Base-by-base conservation (phyloP, 1,140 invertebrate species). In the Megalonaias nervosa region DNA sequence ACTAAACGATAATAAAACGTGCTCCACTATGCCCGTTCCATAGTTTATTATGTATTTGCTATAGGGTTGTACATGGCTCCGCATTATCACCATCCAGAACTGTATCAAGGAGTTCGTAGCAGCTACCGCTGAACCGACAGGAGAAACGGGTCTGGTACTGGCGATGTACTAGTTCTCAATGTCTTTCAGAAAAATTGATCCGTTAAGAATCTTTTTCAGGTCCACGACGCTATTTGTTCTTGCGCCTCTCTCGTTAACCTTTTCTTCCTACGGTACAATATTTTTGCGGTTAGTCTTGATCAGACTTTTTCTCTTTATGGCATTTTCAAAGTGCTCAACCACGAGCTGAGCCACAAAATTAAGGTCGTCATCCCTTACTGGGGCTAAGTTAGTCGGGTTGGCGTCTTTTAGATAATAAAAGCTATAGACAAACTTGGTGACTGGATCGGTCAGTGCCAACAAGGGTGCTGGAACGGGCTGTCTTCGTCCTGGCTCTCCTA, bases 381-480 rank as follows among this genome's bases (percentile, higher is more conserved):
- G 75, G 15, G 71, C 60, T 19, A 79, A 23, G 21, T 79, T 75
- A 6, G 66, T 73, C 19, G 73, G 67, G 21, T 48, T 11, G 38
- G 38, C 9, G 38, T 79, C 66, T 61, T 56, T 67, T 12, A 71
- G 3, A 13, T 5, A 59, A 58, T 80, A 76, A 15, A 71, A 55
- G 5, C 74, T 73, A 55, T 76, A 80, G 23, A 75, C 61, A 17
- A 80, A 68, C 1, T 61, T 73, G n/a, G 59, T 80, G 55, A 80
- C 79, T 0, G 74, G 68, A 57, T 80, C 67, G 17, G 74, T 72
- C 77, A 66, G 75, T 80, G 0, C 68, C 67, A 56, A 59, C 65
- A 14, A 71, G 57, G 14, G 57, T 38, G 15, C 73, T 60, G 6
- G 59, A 31, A 19, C 57, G 62, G 17, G 73, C 65, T 2, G 38